These are phyloP conservation scores for Ceraclea dissimilis DNA, from an alignment of 2,888 invertebrate species.

Conservation along the genomic window DNA sequence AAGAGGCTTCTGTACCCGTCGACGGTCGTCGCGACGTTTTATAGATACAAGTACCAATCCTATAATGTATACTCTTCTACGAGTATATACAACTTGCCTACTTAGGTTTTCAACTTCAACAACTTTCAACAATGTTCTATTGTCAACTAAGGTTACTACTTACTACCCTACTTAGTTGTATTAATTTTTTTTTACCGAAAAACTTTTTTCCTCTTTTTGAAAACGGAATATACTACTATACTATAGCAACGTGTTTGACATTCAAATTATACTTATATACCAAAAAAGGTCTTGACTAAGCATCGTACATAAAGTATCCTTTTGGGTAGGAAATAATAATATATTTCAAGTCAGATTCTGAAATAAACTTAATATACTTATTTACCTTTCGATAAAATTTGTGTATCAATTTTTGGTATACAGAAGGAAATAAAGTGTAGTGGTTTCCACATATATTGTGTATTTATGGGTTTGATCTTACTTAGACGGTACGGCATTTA, in stretches of 20 bases:
- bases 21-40: neutral
- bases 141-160: conserved; percentile 15
- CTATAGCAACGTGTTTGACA: neutral
- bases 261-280: conserved; percentile 1
- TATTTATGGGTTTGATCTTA: neutral
- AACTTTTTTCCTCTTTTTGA: neutral
- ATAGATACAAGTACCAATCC: too few species aligned
- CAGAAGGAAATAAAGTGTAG: neutral
- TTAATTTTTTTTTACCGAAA: conserved; percentile 1
- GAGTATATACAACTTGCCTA: neutral
- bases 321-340: neutral
- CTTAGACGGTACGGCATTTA: neutral
- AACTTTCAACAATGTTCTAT: conserved; percentile 8
- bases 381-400: neutral
- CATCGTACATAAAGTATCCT: neutral
- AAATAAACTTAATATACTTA: conserved; percentile 1
- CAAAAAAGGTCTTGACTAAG: neutral
- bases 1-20: neutral
- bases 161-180: conserved; percentile 1
- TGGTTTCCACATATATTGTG: neutral
- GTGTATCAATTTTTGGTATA: neutral
- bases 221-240: neutral
- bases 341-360: neutral
- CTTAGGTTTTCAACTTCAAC: neutral
- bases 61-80: neutral